Conservation (phyloP, 2,797 vertebrate genomes). For the Betta splendens region DNA sequence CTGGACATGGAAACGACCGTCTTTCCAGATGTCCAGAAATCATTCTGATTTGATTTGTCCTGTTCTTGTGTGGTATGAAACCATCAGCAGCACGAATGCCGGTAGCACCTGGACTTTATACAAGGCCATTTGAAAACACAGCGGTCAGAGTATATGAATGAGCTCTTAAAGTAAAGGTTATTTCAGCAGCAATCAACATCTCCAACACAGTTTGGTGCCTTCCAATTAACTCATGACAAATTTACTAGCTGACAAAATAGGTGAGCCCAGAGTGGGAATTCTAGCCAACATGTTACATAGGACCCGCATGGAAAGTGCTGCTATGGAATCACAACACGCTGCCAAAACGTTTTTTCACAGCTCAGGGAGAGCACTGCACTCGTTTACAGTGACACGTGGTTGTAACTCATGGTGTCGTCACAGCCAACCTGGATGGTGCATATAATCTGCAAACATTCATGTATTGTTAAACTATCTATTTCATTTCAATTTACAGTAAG, state of each 20-base stretch:
- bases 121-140: constrained; percentile 48
- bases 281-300: constrained; percentile 58
- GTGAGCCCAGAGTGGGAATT: constrained; percentile 60
- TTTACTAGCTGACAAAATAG: constrained; percentile 67
- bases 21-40: too few species aligned
- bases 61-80: constrained; percentile 63
- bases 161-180: constrained; percentile 56
- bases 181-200: constrained; percentile 62
- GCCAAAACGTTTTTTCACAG: constrained; percentile 57
- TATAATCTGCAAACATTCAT: too few species aligned
- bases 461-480: too few species aligned
- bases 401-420: constrained; percentile 53
- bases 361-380: constrained; percentile 49
- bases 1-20: too few species aligned
- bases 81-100: constrained; percentile 32
- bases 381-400: constrained; percentile 63
- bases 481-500: too few species aligned
- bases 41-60: constrained; percentile 46
- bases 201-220: constrained; percentile 52
- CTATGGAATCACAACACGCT: constrained; percentile 42
- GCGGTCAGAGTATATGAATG: constrained; percentile 40
- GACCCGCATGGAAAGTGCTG: constrained; percentile 52
- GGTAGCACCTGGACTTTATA: constrained; percentile 69
- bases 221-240: constrained; percentile 59
- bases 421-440: too few species aligned